These are phyloP conservation scores for Flexamia atlantica DNA, from an alignment of 2,888 invertebrate genomes.

Conservation along the genomic window DNA sequence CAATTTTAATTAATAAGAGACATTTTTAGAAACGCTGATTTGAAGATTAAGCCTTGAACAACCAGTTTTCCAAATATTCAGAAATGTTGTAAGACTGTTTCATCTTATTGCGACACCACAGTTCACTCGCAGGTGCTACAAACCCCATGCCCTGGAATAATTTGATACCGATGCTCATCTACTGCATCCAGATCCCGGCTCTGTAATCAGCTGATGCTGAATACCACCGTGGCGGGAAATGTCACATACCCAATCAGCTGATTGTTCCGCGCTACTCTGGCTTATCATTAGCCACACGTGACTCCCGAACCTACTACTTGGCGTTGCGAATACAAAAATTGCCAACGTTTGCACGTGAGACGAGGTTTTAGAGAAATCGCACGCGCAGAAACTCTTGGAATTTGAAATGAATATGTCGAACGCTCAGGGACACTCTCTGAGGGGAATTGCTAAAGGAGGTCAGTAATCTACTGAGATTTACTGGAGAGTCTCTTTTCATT, in stretches of 20 bases:
- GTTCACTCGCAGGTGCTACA: background rate
- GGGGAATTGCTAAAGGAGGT: too few species aligned
- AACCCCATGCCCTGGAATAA: background rate
- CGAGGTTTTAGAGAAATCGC: constrained; percentile 8
- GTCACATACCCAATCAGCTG: constrained; percentile 43
- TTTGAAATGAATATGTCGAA: constrained; percentile 6
- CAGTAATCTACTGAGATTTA: too few species aligned
- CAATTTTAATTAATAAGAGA: too few species aligned
- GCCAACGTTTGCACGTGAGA: constrained; percentile 17
- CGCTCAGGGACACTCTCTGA: background rate
- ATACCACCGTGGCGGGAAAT: constrained; percentile 11
- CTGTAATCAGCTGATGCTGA: constrained; percentile 27
- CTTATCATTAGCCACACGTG: constrained; percentile 36
- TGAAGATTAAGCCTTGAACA: too few species aligned
- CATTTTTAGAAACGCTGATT: too few species aligned
- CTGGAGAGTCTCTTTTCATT: too few species aligned
- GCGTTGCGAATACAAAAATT: constrained; percentile 31
- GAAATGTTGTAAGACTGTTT: too few species aligned
- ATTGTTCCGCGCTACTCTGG: constrained; percentile 30
- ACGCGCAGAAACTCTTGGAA: background rate
- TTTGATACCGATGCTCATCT: background rate
- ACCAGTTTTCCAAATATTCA: too few species aligned
- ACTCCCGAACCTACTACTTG: constrained; percentile 36
- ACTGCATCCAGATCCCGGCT: background rate
- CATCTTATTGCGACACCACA: too few species aligned